Evolutionary conservation across 2,113 vertebrate genomes (phyloP), one percentile per base, ranked within the genome.

Genomic region (Atrichornis clamosus): DNA sequence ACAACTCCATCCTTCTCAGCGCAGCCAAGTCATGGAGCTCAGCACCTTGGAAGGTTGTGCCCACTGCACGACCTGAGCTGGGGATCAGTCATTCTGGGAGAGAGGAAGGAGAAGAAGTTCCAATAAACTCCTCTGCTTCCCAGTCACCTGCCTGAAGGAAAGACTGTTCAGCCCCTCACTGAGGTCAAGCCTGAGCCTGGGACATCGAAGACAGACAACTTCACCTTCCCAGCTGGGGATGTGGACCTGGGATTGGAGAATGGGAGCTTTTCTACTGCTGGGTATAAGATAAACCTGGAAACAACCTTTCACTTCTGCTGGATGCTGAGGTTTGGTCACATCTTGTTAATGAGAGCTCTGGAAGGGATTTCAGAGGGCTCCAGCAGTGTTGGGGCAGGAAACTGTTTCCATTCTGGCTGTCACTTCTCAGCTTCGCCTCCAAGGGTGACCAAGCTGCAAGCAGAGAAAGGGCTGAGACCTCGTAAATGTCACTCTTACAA

Each of bases 41-140:
- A 47, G 28, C 44, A 19, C 0, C 0, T 4, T 60, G 50, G 17
- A 26, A 52, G 7, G 11, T 8, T n/a, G 19, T 19, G 10, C 5
- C 11, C 21, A 14, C 8, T 65, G 28, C 11, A 21, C 22, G 30
- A 47, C 11, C 37, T 46, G 19, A 52, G 4, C 2, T 17, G 6
- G 18, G 8, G 11, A 33, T 4, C 5, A 17, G 5, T 24, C 7
- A 41, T 26, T 11, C 21, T 27, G 5, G 11, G 2, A 39, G 9
- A 76, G 4, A 69, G 13, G 9, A 75, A 55, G 5, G 3, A 7
- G 8, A 13, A 32, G 33, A 80, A 11, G 15, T 49, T 11, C 19
- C 24, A 37, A 13, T 37, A 73, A 79, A 73, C 1, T 60, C 46
- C 52, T 27, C 22, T 44, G 14, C 39, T 88, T 90, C 35, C 12